A percentile compares a stretch with the other conserved stretches of the same genome.
phyloP scores from a whole-genome alignment of 92 coral and sea anemone species.

The Porites cylindrica region DNA sequence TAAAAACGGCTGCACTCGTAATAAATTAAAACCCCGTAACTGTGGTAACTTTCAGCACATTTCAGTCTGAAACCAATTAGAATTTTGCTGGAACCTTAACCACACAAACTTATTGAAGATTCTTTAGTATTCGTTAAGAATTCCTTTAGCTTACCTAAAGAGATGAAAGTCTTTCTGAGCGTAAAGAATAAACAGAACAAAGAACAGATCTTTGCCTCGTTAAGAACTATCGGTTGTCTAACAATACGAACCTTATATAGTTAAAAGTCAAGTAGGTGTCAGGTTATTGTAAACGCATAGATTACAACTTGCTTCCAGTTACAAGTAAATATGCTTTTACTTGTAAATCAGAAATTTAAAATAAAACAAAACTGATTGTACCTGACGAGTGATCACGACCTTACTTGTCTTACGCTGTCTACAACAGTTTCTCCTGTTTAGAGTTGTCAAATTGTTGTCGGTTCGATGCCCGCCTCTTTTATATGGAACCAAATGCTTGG shows the following conservation, averaged over 20 bases:
- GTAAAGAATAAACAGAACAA: not conserved
- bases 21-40: no score
- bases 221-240: not conserved
- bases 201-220: not conserved
- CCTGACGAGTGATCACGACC: constrained; percentile 11
- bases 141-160: not conserved
- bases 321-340: not conserved
- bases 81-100: not conserved
- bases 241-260: constrained; percentile 1
- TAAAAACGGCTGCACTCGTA: no score
- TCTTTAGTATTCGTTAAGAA: not conserved
- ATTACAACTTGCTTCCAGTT: not conserved
- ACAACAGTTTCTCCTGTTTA: constrained; percentile 4
- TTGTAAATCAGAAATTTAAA: not conserved
- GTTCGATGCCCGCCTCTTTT: constrained; percentile 22
- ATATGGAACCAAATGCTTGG: not conserved
- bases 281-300: not conserved
- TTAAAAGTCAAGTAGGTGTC: not conserved
- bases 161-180: not conserved
- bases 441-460: constrained; percentile 16
- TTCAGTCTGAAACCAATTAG: no score
- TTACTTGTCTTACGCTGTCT: not conserved
- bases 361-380: not conserved
- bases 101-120: not conserved
- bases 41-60: no score